A percentile compares a stretch with the other conserved stretches of the same genome.
phyloP scores from a whole-genome alignment of 2,797 vertebrate species.

The Tragelaphus oryx region DNA sequence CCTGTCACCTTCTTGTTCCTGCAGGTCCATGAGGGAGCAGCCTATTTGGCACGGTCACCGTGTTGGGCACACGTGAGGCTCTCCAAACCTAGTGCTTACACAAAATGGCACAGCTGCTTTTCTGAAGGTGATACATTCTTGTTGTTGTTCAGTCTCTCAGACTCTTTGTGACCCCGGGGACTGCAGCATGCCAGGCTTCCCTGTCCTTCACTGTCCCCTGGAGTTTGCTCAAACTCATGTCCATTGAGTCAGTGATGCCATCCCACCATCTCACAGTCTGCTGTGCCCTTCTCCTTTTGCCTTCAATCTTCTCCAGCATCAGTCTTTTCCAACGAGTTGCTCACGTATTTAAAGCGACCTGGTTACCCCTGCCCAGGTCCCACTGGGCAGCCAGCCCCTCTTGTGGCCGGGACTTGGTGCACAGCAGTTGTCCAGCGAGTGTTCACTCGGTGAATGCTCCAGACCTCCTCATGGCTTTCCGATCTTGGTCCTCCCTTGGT shows the following conservation, averaged over 20 bases:
- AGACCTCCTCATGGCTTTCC: accelerated
- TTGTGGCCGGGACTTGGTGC: accelerated
- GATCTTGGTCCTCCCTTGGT: accelerated
- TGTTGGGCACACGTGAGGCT: neutral
- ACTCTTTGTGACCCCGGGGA: neutral
- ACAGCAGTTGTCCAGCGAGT: too few species aligned
- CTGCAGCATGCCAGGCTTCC: neutral
- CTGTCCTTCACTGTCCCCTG: neutral
- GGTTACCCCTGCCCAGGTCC: accelerated
- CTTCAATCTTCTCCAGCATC: neutral
- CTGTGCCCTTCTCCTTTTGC: neutral
- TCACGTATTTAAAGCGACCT: neutral
- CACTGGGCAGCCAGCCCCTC: too few species aligned
- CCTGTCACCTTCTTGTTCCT: neutral
- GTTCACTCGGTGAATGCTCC: too few species aligned
- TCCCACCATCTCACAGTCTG: neutral
- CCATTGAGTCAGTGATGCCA: neutral
- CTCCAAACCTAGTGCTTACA: neutral
- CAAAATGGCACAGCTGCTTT: accelerated
- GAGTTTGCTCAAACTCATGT: neutral
- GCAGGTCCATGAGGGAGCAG: accelerated
- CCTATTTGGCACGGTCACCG: accelerated
- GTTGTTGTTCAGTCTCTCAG: neutral
- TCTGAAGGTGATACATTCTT: neutral
- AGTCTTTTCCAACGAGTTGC: neutral